Percentiles rank a stretch among this genome's conserved stretches.
These are phyloP conservation scores for Setophaga petechia DNA, from an alignment of 2,113 vertebrate genomes.

Conservation along the genomic window DNA sequence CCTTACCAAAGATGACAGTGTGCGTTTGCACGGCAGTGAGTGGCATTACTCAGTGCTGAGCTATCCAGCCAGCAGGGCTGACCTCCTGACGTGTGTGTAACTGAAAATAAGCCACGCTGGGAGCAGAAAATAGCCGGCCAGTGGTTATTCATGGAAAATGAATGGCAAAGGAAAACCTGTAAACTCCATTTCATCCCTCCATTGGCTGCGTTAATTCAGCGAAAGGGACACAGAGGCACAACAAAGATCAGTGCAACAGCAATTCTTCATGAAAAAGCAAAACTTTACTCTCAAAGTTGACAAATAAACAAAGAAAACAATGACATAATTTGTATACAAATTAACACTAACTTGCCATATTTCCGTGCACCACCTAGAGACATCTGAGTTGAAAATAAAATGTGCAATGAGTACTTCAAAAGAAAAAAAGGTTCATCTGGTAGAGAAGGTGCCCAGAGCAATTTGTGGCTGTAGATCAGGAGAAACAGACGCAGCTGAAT, in stretches of 20 bases:
- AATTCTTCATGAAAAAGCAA: background rate
- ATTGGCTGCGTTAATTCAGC: background rate
- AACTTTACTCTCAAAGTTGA: background rate
- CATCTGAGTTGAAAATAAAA: background rate
- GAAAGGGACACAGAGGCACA: background rate
- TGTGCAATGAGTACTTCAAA: background rate
- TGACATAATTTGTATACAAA: background rate
- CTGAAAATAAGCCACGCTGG: background rate
- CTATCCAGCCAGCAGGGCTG: background rate
- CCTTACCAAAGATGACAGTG: background rate
- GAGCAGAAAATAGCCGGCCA: background rate
- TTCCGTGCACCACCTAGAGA: background rate
- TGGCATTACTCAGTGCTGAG: background rate
- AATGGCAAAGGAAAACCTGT: background rate
- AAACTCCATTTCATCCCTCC: background rate
- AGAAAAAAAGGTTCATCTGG: background rate
- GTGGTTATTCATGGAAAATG: background rate
- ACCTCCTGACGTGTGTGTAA: background rate
- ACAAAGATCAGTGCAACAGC: background rate
- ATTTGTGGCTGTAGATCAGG: background rate
- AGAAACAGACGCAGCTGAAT: background rate
- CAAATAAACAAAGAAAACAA: background rate
- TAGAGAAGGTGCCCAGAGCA: background rate
- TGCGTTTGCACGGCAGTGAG: background rate
- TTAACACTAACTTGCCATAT: background rate